Base-by-base conservation (phyloP, 2,113 vertebrate genomes). In the Natator depressus region DNA sequence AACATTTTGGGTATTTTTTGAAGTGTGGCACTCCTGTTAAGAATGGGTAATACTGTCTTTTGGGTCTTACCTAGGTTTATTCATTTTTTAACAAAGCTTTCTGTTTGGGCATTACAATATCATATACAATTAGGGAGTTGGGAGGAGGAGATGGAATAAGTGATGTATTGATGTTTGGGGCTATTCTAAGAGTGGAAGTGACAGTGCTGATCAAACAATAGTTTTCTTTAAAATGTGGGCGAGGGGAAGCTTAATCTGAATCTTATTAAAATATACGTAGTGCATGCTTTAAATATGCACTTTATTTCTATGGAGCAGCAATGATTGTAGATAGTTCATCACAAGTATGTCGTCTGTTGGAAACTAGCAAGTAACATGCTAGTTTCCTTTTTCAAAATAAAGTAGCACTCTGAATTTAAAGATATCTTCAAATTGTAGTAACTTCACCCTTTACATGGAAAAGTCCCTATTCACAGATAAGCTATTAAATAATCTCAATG, bases 101-200 rank as follows among this genome's bases (percentile, higher is more conserved):
- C 59, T 62, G 12, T 62, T 31, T n/a, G 62, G 62, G 6, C 62
- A 35, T 17, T 65, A 65, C 62, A 65, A n/a, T 65, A 17, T 65
- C 31, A 19, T 65, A n/a, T 65, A 65, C 14, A n/a, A 7, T 31
- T 65, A 65, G 35, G 31, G 31, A 35, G 62, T n/a, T 69, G 62
- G 31, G 17, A 69, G 9, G 35, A n/a, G 17, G 17, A 19, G 62
- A 69, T 69, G 35, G 35, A n/a, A 69, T n/a, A n/a, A 69, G 13
- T 69, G 62, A n/a, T 69, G 31, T n/a, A 19, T 35, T 69, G 62
- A n/a, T 35, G 35, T 35, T 9, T 69, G 31, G 31, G 35, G 62
- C 35, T 69, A 17, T 98, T 97, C 78, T 89, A 8, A 35, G 76
- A 93, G 25, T 91, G 94, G 47, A 96, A 97, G 94, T 96, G 91